A percentile compares a stretch with the other conserved stretches of the same genome.
phyloP scores from a whole-genome alignment of 2,888 invertebrate species.

The Imbricaverruca yamaguchii region DNA sequence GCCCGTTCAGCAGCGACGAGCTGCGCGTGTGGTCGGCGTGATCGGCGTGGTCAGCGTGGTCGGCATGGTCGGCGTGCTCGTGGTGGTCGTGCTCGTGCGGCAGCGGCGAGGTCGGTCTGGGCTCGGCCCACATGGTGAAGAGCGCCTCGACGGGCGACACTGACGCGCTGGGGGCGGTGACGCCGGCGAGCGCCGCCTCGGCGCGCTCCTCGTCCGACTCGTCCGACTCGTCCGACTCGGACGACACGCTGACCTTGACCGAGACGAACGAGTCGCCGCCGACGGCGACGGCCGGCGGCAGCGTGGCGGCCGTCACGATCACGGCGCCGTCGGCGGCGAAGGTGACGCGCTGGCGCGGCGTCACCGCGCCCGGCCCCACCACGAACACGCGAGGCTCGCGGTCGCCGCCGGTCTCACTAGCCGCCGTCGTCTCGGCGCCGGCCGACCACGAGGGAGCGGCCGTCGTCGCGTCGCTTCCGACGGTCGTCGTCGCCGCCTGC shows the following conservation, averaged over 20 bases:
- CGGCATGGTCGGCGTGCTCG: background rate
- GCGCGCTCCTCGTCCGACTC: too few relatives aligned
- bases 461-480: background rate
- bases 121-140: constrained; percentile 16
- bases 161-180: background rate
- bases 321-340: background rate
- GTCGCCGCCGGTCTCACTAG: background rate
- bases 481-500: background rate
- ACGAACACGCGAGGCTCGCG: background rate
- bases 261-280: constrained; percentile 1
- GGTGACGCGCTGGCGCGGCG: background rate
- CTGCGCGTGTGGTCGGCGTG: background rate
- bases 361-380: background rate
- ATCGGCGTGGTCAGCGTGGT: constrained; percentile 5
- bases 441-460: background rate
- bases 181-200: background rate
- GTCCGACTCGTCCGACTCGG: background rate
- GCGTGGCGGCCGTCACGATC: constrained; percentile 12
- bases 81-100: background rate
- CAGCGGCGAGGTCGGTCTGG: background rate
- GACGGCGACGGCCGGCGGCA: background rate
- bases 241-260: constrained; percentile 6
- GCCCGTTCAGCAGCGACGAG: constrained; percentile 8
- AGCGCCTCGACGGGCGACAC: constrained; percentile 10
- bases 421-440: background rate